Conservation (phyloP, 1,140 invertebrate genomes). For the Cephus cinctus region DNA sequence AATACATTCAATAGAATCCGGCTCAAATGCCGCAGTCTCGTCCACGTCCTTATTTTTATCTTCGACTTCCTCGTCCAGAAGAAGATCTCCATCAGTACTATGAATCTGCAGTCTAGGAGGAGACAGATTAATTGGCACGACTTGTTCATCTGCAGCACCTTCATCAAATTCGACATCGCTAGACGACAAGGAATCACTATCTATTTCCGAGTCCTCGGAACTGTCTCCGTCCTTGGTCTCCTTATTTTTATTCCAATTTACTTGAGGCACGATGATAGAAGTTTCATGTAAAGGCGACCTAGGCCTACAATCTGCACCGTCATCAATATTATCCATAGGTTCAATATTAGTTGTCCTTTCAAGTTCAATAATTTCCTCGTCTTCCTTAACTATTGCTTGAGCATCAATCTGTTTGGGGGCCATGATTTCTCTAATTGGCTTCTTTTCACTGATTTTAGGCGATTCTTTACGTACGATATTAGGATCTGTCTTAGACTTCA, state of each 20-base stretch:
- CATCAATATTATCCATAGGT: slow-evolving; percentile 13
- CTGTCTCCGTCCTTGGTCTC: slow-evolving; percentile 33
- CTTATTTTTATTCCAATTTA: slow-evolving; percentile 60
- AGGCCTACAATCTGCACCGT: slow-evolving; percentile 52
- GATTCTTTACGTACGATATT: slow-evolving; percentile 13
- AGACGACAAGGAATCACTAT: slow-evolving; percentile 65
- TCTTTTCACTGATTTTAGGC: slow-evolving; percentile 1
- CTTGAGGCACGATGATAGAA: slow-evolving; percentile 63
- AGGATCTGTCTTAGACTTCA: slow-evolving; percentile 37
- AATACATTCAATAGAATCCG: slow-evolving; percentile 48
- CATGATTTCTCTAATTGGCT: slow-evolving; percentile 11
- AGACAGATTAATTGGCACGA: slow-evolving; percentile 26
- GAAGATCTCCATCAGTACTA: slow-evolving; percentile 40
- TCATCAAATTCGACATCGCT: slow-evolving; percentile 38
- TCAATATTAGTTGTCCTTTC: slow-evolving; percentile 8
- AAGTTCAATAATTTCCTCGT: slow-evolving; percentile 15
- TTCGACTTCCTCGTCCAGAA: slow-evolving; percentile 45
- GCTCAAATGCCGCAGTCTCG: slow-evolving; percentile 42
- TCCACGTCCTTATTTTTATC: slow-evolving; percentile 36
- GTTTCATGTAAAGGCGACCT: slow-evolving; percentile 63
- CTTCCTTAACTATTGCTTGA: background rate
- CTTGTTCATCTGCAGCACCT: slow-evolving; percentile 16
- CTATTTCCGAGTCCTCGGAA: slow-evolving; percentile 56
- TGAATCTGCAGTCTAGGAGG: slow-evolving; percentile 46
- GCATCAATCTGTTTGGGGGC: slow-evolving; percentile 3